phyloP scores from a whole-genome alignment of 2,888 invertebrate species.

The Ellobium chinense region DNA sequence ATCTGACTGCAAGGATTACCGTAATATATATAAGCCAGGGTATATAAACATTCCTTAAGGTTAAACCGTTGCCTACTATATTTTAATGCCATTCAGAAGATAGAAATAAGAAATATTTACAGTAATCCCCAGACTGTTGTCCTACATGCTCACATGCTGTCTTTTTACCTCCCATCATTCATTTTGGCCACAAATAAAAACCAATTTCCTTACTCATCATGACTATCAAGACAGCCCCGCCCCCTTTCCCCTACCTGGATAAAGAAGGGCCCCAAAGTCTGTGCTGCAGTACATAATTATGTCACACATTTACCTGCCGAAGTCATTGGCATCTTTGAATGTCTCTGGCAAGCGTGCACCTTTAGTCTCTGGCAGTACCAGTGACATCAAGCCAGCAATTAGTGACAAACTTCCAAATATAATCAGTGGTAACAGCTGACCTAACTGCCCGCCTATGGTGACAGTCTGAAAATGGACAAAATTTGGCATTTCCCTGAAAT shows the following conservation, averaged over 20 bases:
- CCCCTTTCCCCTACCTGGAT: too few species aligned
- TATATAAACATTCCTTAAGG: too few species aligned
- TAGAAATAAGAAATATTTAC: too few species aligned
- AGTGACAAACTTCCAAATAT: constrained; percentile 38
- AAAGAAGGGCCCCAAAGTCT: too few species aligned
- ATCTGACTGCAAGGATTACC: too few species aligned
- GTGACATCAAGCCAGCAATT: constrained; percentile 28
- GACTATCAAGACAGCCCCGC: too few species aligned
- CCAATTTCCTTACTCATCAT: background rate
- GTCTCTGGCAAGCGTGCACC: constrained; percentile 32
- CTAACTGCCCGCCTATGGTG: constrained; percentile 14
- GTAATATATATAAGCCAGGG: too few species aligned
- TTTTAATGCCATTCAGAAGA: too few species aligned
- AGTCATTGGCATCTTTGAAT: constrained; percentile 25
- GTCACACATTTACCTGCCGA: constrained; percentile 9
- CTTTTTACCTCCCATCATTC: background rate
- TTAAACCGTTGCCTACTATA: too few species aligned
- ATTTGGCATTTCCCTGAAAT: too few species aligned
- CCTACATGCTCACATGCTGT: background rate
- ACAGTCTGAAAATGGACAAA: too few species aligned
- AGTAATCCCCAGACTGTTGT: too few species aligned
- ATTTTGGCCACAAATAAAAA: background rate
- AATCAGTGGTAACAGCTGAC: constrained; percentile 17
- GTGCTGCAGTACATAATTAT: background rate
- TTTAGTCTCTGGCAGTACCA: constrained; percentile 42